phyloP scores from a whole-genome alignment of 2,797 vertebrate species.

The Hafferia zeledoni region DNA sequence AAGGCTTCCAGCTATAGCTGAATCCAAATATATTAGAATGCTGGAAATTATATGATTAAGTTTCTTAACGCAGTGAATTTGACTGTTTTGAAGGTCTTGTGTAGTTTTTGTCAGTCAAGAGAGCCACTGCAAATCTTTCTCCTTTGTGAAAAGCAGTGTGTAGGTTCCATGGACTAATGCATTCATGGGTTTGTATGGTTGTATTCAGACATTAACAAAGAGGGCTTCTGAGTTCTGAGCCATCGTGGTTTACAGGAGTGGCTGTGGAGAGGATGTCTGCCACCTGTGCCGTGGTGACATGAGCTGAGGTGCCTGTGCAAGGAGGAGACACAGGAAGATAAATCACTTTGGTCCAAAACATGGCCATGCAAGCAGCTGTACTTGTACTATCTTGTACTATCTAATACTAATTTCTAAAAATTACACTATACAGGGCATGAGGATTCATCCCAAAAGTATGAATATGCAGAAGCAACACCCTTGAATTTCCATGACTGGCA shows the following conservation, averaged over 20 bases:
- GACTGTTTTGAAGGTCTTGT: not conserved
- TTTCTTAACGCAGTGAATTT: not conserved
- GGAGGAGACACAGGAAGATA: not conserved
- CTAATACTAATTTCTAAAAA: not conserved
- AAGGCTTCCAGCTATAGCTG: not conserved
- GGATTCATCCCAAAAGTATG: not conserved
- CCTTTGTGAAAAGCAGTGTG: not conserved
- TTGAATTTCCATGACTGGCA: not conserved
- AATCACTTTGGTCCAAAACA: not conserved
- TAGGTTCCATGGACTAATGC: not conserved
- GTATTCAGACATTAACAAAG: not conserved
- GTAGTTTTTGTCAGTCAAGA: not conserved
- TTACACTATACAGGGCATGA: not conserved
- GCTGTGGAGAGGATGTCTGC: not conserved
- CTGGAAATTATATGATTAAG: not conserved
- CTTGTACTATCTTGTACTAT: not conserved
- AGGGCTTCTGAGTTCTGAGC: not conserved
- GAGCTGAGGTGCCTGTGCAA: not conserved
- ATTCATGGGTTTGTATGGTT: not conserved
- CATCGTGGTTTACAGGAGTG: not conserved
- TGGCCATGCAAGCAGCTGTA: not conserved
- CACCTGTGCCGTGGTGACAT: rapidly evolving
- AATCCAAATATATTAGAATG: not conserved
- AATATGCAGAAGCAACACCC: not conserved
- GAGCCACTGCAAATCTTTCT: not conserved